These are phyloP conservation scores for Drosophila virilis DNA, from an alignment of 1,140 invertebrate species.

Conservation along the genomic window DNA sequence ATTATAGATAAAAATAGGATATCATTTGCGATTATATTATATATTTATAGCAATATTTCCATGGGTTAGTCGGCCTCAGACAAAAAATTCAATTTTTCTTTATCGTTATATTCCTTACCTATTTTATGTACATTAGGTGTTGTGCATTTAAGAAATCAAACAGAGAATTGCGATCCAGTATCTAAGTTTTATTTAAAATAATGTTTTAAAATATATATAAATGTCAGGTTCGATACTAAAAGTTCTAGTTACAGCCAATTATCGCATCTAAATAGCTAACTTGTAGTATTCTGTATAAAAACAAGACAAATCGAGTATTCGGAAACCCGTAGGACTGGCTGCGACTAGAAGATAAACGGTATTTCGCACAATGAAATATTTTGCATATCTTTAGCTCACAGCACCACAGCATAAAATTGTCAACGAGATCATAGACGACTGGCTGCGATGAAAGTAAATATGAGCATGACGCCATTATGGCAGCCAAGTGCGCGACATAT, in stretches of 20 bases:
- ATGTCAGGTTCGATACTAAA: not conserved
- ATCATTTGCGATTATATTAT: too few species aligned
- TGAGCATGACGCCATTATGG: constrained; percentile 81
- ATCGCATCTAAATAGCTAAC: not conserved
- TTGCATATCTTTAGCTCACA: constrained; percentile 77
- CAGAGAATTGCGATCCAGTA: too few species aligned
- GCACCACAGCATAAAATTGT: constrained; percentile 78
- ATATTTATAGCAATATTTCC: too few species aligned
- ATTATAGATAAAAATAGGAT: not conserved
- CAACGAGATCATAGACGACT: constrained; percentile 81
- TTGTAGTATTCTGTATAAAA: not conserved
- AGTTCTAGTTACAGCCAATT: not conserved
- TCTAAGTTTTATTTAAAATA: too few species aligned
- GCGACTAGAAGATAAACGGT: constrained; percentile 64
- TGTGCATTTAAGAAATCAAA: too few species aligned
- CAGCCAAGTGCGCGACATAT: constrained; percentile 75
- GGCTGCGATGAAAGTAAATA: constrained; percentile 81
- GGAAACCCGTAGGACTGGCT: constrained; percentile 13
- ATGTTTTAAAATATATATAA: not conserved
- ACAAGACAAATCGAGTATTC: constrained; percentile 8
- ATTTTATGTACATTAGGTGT: too few species aligned
- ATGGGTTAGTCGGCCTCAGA: too few species aligned
- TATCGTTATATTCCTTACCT: too few species aligned
- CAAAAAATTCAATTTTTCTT: too few species aligned
- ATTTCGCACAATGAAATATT: constrained; percentile 79